Evolutionary conservation across 2,797 vertebrate genomes (phyloP).

Genomic region (Australoheros facetus): DNA sequence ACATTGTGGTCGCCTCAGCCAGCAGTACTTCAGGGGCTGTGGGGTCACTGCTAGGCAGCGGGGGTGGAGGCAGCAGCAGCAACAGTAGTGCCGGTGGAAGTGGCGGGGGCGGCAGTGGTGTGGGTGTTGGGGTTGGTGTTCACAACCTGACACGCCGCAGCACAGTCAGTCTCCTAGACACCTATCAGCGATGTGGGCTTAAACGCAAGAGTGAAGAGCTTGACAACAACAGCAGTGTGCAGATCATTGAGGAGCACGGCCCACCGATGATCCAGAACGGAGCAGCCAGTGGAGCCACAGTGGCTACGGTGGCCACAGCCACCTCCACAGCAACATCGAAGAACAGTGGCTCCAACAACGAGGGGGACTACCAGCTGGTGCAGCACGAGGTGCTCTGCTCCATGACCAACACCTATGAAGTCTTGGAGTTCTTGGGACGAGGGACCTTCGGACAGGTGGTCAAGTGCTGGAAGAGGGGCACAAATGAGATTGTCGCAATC

Average conservation of each 20-base stretch:
- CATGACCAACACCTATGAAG: conserved; percentile 99
- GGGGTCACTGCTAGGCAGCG: conserved; percentile 83
- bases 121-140: conserved; percentile 81
- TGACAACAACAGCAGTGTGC: conserved; percentile 95
- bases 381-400: conserved; percentile 99
- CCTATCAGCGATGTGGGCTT: conserved; percentile 99
- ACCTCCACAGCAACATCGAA: conserved; percentile 95
- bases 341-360: conserved; percentile 95
- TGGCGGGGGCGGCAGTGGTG: conserved; percentile 82
- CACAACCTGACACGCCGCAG: conserved; percentile 98
- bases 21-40: conserved; percentile 89
- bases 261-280: conserved; percentile 93
- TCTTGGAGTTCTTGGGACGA: conserved; percentile 95
- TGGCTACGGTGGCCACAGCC: conserved; percentile 88
- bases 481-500: conserved; percentile 99
- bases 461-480: conserved; percentile 99
- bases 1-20: conserved; percentile 94
- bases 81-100: conserved; percentile 75
- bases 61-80: conserved; percentile 85
- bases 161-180: conserved; percentile 98
- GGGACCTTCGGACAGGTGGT: conserved; percentile 99
- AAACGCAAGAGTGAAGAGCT: conserved; percentile 99
- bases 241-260: conserved; percentile 94
- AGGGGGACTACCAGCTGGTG: conserved; percentile 98
- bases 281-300: conserved; percentile 77